Base-by-base conservation (phyloP, 23 tunicate species). In the Oikopleura dioica region DNA sequence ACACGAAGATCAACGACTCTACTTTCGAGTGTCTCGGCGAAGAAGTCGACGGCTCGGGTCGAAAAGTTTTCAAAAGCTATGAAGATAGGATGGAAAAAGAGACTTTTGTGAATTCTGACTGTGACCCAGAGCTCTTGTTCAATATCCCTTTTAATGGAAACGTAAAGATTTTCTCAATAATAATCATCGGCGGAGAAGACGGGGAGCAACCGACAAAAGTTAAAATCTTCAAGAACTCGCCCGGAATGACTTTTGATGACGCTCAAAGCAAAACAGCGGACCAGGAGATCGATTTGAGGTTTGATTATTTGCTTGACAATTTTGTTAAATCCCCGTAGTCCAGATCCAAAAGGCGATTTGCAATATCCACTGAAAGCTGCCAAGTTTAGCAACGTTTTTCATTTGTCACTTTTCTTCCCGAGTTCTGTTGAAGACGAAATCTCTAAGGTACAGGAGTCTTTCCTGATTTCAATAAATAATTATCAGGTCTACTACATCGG, bases 401-500 rank as follows among this genome's bases (percentile, higher is more conserved):
- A 82, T 69, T 68, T 91, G 29, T 80, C 94, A 23, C 78, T 91
- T n/a, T 80, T 36, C 72, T 82, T 91, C 59, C 92, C 92, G 9
- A 85, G 85, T 16, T 75, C 44, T 37, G 78, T 76, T 75, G 97
- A 86, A 24, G 78, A 77, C 23, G 97, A 91, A 32, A 30, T 59
- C 34, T 82, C 97, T 23, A 91, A 86, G 51, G 55, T 44, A 44
- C 55, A 44, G 21, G 21, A 44, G 21, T 44, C 21, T 44, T 44
- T 44, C 16, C 21, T 44, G 55, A 9, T 44, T 44, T 9, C 21
- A 44, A 44, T 44, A n/a, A n/a, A n/a, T n/a, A n/a, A n/a, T n/a
- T n/a, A n/a, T n/a, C n/a, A n/a, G 55, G 38, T 91, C 37, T 91
- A 85, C 78, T 91, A 91, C 80, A 91, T 91, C 76, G 97, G 97